Evolutionary conservation across 2,888 invertebrate species (phyloP), one percentile per base, ranked within the genome.

Genomic region (Gari tellinella): DNA sequence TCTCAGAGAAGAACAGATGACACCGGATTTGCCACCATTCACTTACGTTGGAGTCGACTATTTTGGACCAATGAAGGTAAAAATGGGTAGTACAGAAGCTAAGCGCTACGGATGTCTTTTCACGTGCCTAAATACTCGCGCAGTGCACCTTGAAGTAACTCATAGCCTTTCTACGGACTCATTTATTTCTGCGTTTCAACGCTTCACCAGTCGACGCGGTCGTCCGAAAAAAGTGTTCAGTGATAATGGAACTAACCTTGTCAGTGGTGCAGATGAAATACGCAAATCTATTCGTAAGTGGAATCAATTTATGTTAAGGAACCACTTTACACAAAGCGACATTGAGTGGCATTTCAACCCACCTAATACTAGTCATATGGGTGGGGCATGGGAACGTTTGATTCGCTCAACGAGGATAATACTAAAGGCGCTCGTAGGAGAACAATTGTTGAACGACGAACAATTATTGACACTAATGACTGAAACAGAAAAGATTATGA

Each of bases 51-150:
- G 73, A 10, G 46, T 76, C 10, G 80, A 77, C 40, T 73, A 55
- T 40, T 80, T 80, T 46, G 80, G 77, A 4, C 80, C 77, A 0
- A 38, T 77, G 7, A 38, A 40, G 15, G 61, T 77, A 5, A 74
- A 77, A 40, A 38, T 38, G 14, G 64, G 64, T 19, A 43, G 67
- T 1, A 31, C 41, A 17, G 19, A 31, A 26, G 52, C 68, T 1
- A 75, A 80, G 40, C 23, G 43, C 17, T 60, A 37, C n/a, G 78
- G 74, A 5, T 72, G 72, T 45, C n/a, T 79, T 17, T 73, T 79
- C 21, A 72, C 81, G 3, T 81, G 76, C 51, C 26, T 75, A 10
- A 63, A 49, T 5, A 66, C 60, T 4, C 60, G 65, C 49, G 66
- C 72, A 57, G 57, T 66, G 7, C 57, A 72, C 53, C n/a, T 67